These are phyloP conservation scores for Sitodiplosis mosellana DNA, from an alignment of 1,140 invertebrate genomes.

Conservation along the genomic window DNA sequence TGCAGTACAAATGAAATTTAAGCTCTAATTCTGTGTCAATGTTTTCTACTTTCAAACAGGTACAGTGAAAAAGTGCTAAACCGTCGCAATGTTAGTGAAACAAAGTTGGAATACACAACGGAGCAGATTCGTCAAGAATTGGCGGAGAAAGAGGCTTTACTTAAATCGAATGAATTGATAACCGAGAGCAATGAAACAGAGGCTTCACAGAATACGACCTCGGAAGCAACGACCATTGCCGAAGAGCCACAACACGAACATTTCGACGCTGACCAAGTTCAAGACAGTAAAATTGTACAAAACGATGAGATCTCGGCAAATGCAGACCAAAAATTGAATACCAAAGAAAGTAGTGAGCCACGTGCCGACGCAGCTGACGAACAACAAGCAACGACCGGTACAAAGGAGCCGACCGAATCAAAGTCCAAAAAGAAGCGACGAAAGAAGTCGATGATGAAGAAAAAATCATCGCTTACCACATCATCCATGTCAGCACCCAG, in stretches of 20 bases:
- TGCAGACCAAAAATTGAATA: no score
- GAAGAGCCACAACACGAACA: constrained; percentile 18
- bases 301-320: not conserved
- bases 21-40: not conserved
- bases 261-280: constrained; percentile 27
- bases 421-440: constrained; percentile 52
- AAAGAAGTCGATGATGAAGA: constrained; percentile 59
- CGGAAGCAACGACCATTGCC: constrained; percentile 4
- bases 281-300: constrained; percentile 23
- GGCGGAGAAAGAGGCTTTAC: constrained; percentile 20
- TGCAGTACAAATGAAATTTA: no score
- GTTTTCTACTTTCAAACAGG: constrained; percentile 8
- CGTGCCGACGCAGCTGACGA: not conserved
- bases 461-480: constrained; percentile 26
- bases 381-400: constrained; percentile 7
- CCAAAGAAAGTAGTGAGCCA: not conserved
- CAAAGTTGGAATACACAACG: constrained; percentile 20
- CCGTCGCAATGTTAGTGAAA: constrained; percentile 16
- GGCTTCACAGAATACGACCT: constrained; percentile 2
- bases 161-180: constrained; percentile 14
- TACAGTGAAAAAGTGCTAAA: constrained; percentile 21
- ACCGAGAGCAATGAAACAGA: constrained; percentile 4
- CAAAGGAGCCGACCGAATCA: constrained; percentile 20
- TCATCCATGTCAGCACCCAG: no score
- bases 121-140: constrained; percentile 23